These are phyloP conservation scores for Dissostichus mawsoni DNA, from an alignment of 2,113 vertebrate genomes.

Conservation along the genomic window DNA sequence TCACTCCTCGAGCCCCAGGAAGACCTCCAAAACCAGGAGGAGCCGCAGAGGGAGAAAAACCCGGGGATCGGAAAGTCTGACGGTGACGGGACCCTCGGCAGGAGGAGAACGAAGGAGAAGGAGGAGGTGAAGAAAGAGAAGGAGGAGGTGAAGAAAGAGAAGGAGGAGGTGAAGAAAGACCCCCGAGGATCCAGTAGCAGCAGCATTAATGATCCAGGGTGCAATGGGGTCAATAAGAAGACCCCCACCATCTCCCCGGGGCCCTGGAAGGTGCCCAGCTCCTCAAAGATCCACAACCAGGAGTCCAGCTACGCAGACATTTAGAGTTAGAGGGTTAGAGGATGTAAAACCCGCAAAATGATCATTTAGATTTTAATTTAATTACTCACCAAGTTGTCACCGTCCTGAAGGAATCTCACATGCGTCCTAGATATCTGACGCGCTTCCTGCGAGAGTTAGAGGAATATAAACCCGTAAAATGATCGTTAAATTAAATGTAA, in stretches of 20 bases:
- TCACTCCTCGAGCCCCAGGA: conserved; percentile 83
- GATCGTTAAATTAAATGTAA: no score
- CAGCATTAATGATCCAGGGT: conserved; percentile 74
- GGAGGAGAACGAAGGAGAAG: conserved; percentile 58
- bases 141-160: conserved; percentile 42
- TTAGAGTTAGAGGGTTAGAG: no score
- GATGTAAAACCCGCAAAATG: no score
- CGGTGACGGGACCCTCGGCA: conserved; percentile 48
- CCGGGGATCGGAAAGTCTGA: conserved; percentile 63
- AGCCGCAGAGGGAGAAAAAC: conserved; percentile 67
- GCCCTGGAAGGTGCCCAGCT: conserved; percentile 93
- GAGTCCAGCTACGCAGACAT: conserved; percentile 57
- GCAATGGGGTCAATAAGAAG: conserved; percentile 85
- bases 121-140: no score
- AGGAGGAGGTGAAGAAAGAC: conserved; percentile 63
- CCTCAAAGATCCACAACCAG: conserved; percentile 84
- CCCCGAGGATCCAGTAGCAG: conserved; percentile 71
- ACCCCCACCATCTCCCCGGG: conserved; percentile 89
- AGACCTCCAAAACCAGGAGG: conserved; percentile 69
- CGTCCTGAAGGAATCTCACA: no score
- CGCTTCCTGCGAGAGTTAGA: no score
- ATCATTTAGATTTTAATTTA: no score
- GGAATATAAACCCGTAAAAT: no score
- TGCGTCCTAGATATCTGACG: no score
- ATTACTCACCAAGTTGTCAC: no score